Base-by-base conservation (phyloP, 2,888 invertebrate species). In the Ophion obscuratus region DNA sequence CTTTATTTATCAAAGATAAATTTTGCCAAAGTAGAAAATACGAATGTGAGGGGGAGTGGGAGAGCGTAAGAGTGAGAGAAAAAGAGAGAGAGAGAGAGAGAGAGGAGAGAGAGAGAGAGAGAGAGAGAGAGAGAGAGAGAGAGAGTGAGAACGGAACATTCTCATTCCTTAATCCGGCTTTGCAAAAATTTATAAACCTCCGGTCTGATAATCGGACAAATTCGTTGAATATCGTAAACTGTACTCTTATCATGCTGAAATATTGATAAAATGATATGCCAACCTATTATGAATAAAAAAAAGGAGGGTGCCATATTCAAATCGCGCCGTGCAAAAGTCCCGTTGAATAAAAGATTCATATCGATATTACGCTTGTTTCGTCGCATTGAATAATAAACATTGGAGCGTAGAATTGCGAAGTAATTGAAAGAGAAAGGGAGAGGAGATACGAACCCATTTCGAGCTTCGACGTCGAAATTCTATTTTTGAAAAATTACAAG, bases 271-370 rank as follows among this genome's bases (percentile, higher is more conserved):
- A 66, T 71, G 73, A 44, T 61, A 77, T 73, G 14, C n/a, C 64
- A 77, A 27, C 71, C 59, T 61, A 24, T 84, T 76, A 68, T 64
- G 67, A 76, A 80, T 75, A 61, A 79, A 68, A 81, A 53, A 24
- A 14, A 73, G 66, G 73, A 7, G 61, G 68, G 75, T 59, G 24
- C 20, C 61, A 36, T 57, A 59, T 81, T 66, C 14, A 68, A 62
- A 44, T 76, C 14, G 36, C n/a, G 1, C n/a, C 67, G 1, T 17
- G n/a, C 10, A 36, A 67, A 14, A 40, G 66, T 47, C n/a, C 24
- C 40, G 10, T 27, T 71, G 67, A 74, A 81, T 78, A 76, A 77
- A 84, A 75, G 74, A 75, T 80, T 64, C n/a, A 75, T 40, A 27
- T 59, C 57, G 53, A 17, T 53, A 53, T 59, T 24, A n/a, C 40